A percentile compares a stretch with the other conserved stretches of the same genome.
These are phyloP conservation scores for Hemiprocne comata DNA, from an alignment of 2,113 vertebrate species.

Conservation along the genomic window DNA sequence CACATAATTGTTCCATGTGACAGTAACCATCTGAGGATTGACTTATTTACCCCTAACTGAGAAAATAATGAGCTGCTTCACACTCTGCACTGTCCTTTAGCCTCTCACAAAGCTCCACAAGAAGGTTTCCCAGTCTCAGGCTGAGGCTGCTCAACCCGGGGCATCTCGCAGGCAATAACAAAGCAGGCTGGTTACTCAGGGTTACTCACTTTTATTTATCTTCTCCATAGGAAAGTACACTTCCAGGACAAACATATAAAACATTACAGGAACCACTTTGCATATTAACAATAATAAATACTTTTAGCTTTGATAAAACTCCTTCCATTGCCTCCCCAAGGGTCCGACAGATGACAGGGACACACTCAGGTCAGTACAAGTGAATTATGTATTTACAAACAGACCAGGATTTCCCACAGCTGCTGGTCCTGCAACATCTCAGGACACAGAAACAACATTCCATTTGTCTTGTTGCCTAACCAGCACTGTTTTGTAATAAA, in stretches of 20 bases:
- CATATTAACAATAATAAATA: not conserved
- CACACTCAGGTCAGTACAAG: not conserved
- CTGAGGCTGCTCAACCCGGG: not conserved
- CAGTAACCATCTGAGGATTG: not conserved
- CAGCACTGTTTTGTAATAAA: not conserved
- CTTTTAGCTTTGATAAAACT: not conserved
- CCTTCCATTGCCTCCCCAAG: not conserved
- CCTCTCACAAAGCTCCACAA: not conserved
- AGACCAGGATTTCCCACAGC: not conserved
- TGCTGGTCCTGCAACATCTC: accelerated
- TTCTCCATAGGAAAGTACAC: not conserved
- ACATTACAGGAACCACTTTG: not conserved
- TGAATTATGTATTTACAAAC: accelerated
- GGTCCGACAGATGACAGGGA: not conserved
- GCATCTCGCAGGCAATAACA: not conserved
- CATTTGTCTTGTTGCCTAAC: no score
- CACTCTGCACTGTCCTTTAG: accelerated
- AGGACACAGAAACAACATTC: not conserved
- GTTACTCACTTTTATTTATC: slow-evolving; percentile 44
- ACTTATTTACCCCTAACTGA: not conserved
- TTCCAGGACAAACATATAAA: not conserved
- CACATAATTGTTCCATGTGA: accelerated
- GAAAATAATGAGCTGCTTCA: accelerated
- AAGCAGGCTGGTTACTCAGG: slow-evolving; percentile 14
- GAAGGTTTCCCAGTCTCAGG: not conserved